These are phyloP conservation scores for Hylaea fasciaria DNA, from an alignment of 2,888 invertebrate species.

Conservation along the genomic window DNA sequence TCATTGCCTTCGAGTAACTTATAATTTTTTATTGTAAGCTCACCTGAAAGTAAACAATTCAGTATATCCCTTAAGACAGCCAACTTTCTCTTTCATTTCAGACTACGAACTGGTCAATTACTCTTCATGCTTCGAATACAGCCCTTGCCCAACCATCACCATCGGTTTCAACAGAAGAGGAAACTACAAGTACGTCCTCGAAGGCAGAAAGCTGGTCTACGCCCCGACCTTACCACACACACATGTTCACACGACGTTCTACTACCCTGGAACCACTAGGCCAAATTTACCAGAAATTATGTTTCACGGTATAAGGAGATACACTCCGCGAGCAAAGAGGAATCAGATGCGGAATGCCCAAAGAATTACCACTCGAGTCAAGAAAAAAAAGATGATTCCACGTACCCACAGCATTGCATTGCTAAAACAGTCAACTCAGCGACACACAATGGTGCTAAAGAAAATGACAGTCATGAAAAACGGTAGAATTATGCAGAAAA, in stretches of 20 bases:
- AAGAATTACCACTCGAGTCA: no score
- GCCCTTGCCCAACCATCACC: conserved; percentile 38
- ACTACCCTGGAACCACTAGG: background rate
- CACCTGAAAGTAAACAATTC: no score
- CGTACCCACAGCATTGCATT: background rate
- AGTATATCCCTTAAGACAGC: no score
- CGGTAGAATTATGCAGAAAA: conserved; percentile 9
- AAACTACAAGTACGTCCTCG: conserved; percentile 39
- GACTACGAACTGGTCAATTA: conserved; percentile 56
- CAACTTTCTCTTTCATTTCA: conserved; percentile 42
- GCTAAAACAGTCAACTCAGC: conserved; percentile 4
- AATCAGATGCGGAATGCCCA: no score
- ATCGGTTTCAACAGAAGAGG: conserved; percentile 48
- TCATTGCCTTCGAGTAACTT: no score
- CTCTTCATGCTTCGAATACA: conserved; percentile 52
- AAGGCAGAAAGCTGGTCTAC: conserved; percentile 45
- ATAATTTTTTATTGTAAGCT: background rate
- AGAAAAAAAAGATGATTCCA: background rate
- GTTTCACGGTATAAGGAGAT: conserved; percentile 15
- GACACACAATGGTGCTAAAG: conserved; percentile 7
- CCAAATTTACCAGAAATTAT: conserved; percentile 15
- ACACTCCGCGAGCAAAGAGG: conserved; percentile 4
- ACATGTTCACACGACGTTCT: background rate
- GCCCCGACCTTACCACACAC: conserved; percentile 29
- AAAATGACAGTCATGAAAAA: conserved; percentile 12